phyloP scores from a whole-genome alignment of 1,140 invertebrate genomes.

The Lineus longissimus region DNA sequence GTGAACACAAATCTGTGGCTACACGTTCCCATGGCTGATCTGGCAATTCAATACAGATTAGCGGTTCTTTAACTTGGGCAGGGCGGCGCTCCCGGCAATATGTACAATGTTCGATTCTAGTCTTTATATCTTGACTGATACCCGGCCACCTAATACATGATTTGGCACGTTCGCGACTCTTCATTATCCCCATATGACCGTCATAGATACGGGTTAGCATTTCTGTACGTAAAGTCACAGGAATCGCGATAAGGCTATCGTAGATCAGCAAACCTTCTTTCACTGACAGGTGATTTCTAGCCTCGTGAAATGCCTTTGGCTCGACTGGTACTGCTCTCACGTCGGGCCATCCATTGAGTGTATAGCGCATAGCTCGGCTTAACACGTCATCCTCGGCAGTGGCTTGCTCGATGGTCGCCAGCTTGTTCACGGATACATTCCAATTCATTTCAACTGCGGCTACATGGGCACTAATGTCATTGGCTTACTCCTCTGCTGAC shows the following conservation, averaged over 20 bases:
- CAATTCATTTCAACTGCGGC: not conserved
- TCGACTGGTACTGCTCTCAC: not conserved
- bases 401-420: not conserved
- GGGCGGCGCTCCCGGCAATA: not conserved
- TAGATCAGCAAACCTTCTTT: conserved; percentile 17
- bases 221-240: conserved; percentile 23
- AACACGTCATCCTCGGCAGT: not conserved
- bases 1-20: conserved; percentile 12
- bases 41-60: not conserved
- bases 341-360: not conserved
- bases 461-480: not conserved
- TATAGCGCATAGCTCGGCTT: not conserved
- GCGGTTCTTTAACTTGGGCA: not conserved
- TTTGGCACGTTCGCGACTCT: conserved; percentile 18
- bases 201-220: conserved; percentile 37
- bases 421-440: not conserved
- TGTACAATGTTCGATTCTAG: not conserved
- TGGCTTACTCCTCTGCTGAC: not conserved
- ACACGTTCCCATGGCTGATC: conserved; percentile 16
- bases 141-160: not conserved
- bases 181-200: conserved; percentile 35
- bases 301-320: not conserved
- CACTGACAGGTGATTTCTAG: not conserved
- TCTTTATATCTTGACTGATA: not conserved
- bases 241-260: conserved; percentile 31